Conservation (phyloP, 2,113 vertebrate species). For the Sinocyclocheilus grahami region DNA sequence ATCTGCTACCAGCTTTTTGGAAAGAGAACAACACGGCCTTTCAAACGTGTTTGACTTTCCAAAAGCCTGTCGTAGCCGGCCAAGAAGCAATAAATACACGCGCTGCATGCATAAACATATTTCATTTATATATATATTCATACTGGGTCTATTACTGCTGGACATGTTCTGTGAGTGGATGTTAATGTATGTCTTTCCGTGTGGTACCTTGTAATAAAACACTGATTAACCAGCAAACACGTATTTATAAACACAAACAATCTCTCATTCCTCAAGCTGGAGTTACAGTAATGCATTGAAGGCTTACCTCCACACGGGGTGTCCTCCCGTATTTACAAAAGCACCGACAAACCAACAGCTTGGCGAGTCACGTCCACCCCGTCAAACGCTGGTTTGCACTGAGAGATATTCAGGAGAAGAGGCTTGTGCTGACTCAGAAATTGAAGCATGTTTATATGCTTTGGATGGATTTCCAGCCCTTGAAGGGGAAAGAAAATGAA, state of each 20-base stretch:
- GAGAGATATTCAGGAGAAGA: conserved; percentile 66
- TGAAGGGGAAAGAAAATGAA: conserved; percentile 69
- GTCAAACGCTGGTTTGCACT: not conserved
- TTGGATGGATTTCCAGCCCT: conserved; percentile 68
- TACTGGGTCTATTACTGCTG: conserved; percentile 36
- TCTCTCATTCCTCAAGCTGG: conserved; percentile 13
- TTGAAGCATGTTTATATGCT: conserved; percentile 73
- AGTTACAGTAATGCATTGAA: conserved; percentile 19
- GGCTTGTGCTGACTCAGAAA: conserved; percentile 54
- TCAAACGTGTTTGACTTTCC: conserved; percentile 84
- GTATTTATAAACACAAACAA: conserved; percentile 29
- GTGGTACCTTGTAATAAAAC: conserved; percentile 15
- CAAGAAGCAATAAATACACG: conserved; percentile 64
- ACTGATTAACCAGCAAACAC: conserved; percentile 48
- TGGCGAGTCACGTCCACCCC: not conserved
- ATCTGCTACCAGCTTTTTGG: conserved; percentile 85
- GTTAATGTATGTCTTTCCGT: conserved; percentile 33
- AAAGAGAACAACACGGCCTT: conserved; percentile 84
- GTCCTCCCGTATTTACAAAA: conserved; percentile 55
- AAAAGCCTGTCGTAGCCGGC: conserved; percentile 79
- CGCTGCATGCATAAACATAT: conserved; percentile 48
- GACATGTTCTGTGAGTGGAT: conserved; percentile 47
- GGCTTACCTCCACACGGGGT: conserved; percentile 57
- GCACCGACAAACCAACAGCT: not conserved
- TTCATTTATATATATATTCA: conserved; percentile 57